Conservation (phyloP, 2,113 vertebrate genomes). For the Larimichthys crocea region DNA sequence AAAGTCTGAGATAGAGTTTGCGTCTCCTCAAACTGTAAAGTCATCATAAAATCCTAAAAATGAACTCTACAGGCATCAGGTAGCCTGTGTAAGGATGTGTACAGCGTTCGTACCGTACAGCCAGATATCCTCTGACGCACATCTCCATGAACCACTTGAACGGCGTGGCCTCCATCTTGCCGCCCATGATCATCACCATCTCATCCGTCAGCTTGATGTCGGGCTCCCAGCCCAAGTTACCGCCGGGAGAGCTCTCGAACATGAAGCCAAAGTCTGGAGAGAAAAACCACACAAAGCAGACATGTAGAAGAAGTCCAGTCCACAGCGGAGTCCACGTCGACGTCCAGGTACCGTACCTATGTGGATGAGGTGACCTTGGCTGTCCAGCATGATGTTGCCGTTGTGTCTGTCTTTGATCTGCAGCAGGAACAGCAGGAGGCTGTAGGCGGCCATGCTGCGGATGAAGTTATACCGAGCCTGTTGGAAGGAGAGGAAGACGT, state of each 20-base stretch:
- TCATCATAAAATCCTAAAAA: no score
- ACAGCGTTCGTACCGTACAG: slow-evolving; percentile 88
- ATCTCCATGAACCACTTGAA: slow-evolving; percentile 99
- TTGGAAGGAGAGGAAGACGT: neutral
- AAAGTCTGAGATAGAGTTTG: no score
- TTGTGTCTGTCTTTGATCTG: slow-evolving; percentile 99
- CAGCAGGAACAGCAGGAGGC: slow-evolving; percentile 96
- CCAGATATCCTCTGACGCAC: slow-evolving; percentile 97
- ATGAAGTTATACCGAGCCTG: slow-evolving; percentile 99
- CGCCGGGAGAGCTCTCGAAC: slow-evolving; percentile 98
- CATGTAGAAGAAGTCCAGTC: no score
- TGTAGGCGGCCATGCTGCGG: slow-evolving; percentile 98
- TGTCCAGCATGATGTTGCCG: slow-evolving; percentile 99
- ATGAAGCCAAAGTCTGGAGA: slow-evolving; percentile 98
- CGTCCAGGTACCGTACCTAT: slow-evolving; percentile 53
- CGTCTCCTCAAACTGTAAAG: no score
- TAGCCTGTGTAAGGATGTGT: no score
- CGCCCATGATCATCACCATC: slow-evolving; percentile 99
- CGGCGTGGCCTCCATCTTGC: slow-evolving; percentile 98
- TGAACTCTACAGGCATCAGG: no score
- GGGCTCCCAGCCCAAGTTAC: slow-evolving; percentile 98
- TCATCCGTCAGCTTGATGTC: slow-evolving; percentile 99
- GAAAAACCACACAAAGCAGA: neutral
- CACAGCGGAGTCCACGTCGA: neutral
- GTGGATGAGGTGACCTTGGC: slow-evolving; percentile 89